Percentiles rank a stretch among this genome's conserved stretches.
These are phyloP conservation scores for Tupaia tana DNA, from an alignment of 2,113 vertebrate genomes.

Conservation along the genomic window DNA sequence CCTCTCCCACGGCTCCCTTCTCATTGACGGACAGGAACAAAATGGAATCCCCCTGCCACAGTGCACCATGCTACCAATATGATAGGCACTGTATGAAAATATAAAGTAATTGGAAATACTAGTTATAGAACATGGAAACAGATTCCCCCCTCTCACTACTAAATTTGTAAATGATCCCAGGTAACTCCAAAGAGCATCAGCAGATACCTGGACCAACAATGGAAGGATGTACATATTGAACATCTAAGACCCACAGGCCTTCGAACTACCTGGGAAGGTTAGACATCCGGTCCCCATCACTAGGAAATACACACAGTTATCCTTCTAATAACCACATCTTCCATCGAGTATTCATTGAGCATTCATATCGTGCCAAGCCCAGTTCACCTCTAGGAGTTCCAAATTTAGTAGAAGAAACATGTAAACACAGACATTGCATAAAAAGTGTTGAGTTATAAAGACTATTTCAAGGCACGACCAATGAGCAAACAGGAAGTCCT, in stretches of 20 bases:
- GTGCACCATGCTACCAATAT: constrained; percentile 15
- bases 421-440: neutral
- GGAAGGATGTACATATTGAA: neutral
- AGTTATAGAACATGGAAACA: constrained; percentile 29
- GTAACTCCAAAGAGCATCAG: neutral
- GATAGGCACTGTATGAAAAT: neutral
- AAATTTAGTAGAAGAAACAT: neutral
- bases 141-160: neutral
- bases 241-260: neutral
- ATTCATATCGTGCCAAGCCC: neutral
- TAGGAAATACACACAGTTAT: neutral
- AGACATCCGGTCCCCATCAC: neutral
- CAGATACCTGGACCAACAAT: neutral
- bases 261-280: neutral
- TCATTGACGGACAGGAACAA: constrained; percentile 55
- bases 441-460: neutral
- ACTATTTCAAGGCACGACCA: neutral
- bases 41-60: constrained; percentile 43
- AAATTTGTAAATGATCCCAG: constrained; percentile 28
- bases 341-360: constrained; percentile 2
- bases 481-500: neutral
- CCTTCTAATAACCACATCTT: constrained; percentile 11
- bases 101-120: constrained; percentile 47
- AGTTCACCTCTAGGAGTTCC: neutral
- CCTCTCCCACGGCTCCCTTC: constrained; percentile 15